phyloP scores from a whole-genome alignment of 2,888 invertebrate species.

The Autographa gamma region DNA sequence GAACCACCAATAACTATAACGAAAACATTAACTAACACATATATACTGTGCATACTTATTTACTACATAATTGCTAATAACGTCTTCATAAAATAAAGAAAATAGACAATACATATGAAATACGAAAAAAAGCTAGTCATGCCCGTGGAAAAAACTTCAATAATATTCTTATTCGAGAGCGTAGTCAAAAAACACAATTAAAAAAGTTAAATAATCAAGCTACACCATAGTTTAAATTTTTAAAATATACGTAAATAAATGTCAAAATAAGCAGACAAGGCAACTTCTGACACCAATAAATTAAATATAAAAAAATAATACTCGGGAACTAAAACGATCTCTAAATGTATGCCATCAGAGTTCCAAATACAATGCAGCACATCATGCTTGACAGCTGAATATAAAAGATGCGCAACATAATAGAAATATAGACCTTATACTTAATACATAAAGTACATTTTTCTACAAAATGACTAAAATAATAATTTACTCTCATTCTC shows the following conservation, averaged over 20 bases:
- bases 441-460: not conserved
- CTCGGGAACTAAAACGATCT: slow-evolving; percentile 2
- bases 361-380: slow-evolving; percentile 23
- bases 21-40: not conserved
- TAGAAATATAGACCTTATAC: not conserved
- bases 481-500: slow-evolving; percentile 24
- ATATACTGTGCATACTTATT: not conserved
- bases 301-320: not conserved
- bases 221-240: not conserved
- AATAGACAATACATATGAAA: not conserved
- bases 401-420: not conserved
- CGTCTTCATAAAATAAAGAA: slow-evolving; percentile 1
- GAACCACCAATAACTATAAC: too few species aligned
- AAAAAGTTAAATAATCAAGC: not conserved
- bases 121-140: slow-evolving; percentile 5
- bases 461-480: slow-evolving; percentile 24
- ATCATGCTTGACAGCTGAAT: slow-evolving; percentile 34
- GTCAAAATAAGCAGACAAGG: not conserved
- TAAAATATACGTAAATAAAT: not conserved
- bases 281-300: not conserved
- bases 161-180: too few species aligned
- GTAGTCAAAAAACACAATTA: not conserved
- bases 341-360: slow-evolving; percentile 12
- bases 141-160: not conserved
- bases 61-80: not conserved